Percentiles rank a stretch among this genome's conserved stretches.
These are phyloP conservation scores for Neuroterus valhalla DNA, from an alignment of 1,140 invertebrate species.

Conservation along the genomic window DNA sequence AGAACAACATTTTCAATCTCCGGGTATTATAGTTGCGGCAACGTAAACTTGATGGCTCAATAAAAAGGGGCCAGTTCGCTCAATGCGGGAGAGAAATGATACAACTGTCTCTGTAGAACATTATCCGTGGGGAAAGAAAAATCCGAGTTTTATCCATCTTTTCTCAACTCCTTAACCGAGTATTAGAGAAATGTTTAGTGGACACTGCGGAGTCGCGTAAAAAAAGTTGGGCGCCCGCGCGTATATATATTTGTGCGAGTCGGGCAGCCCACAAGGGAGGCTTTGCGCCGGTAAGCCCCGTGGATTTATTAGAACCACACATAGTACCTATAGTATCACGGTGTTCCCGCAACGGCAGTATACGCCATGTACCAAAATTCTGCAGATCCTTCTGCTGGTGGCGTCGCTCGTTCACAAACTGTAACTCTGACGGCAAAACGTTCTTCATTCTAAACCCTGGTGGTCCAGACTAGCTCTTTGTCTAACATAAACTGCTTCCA, in stretches of 20 bases:
- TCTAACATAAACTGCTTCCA: background rate
- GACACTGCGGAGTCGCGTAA: background rate
- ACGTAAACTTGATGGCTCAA: background rate
- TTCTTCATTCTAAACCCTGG: slow-evolving; percentile 35
- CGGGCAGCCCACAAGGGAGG: slow-evolving; percentile 51
- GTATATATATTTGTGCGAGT: slow-evolving; percentile 27
- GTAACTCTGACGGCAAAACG: slow-evolving; percentile 37
- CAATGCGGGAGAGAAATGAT: background rate
- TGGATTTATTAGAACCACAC: slow-evolving; percentile 71
- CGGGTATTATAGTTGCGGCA: background rate
- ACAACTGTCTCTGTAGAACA: too few relatives aligned
- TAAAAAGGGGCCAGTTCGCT: background rate
- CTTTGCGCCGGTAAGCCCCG: slow-evolving; percentile 68
- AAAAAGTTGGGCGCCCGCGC: background rate
- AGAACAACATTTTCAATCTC: slow-evolving; percentile 55
- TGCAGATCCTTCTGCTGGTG: slow-evolving; percentile 50
- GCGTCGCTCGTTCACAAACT: slow-evolving; percentile 46
- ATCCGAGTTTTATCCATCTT: background rate
- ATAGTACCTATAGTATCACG: slow-evolving; percentile 43
- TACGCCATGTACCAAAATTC: slow-evolving; percentile 67
- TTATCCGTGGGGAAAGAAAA: background rate
- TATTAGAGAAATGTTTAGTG: slow-evolving; percentile 7
- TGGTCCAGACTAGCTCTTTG: background rate
- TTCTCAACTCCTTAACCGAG: background rate
- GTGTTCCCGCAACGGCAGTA: slow-evolving; percentile 32